phyloP scores from a whole-genome alignment of 2,797 vertebrate species.

The Poecilia picta region DNA sequence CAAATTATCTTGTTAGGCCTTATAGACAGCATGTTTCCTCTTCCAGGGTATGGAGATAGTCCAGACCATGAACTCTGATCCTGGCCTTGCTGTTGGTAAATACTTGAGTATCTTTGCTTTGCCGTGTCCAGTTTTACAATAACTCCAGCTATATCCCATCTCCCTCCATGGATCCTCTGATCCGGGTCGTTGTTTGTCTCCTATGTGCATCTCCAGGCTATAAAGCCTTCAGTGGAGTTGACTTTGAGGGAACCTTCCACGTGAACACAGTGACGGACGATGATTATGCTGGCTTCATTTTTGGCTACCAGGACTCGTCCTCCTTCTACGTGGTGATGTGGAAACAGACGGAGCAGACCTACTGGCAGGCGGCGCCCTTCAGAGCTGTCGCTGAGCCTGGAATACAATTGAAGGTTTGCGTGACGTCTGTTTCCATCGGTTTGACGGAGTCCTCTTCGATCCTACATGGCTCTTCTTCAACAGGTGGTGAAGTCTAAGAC shows the following conservation, averaged over 20 bases:
- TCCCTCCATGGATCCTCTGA: not conserved
- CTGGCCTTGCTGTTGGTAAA: conserved; percentile 96
- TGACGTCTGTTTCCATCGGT: conserved; percentile 28
- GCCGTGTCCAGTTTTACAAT: not conserved
- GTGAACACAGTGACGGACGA: conserved; percentile 97
- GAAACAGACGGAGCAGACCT: conserved; percentile 99
- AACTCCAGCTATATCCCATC: not conserved
- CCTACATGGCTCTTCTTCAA: not conserved
- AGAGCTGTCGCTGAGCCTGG: conserved; percentile 96
- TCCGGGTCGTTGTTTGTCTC: not conserved
- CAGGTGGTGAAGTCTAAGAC: conserved; percentile 98
- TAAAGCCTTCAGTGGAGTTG: conserved; percentile 96
- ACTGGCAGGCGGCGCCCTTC: conserved; percentile 98
- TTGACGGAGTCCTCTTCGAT: not conserved
- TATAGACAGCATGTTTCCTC: conserved; percentile 5
- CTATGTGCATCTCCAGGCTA: conserved; percentile 82
- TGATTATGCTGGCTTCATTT: conserved; percentile 98
- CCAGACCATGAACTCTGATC: conserved; percentile 99
- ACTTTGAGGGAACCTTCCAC: conserved; percentile 98
- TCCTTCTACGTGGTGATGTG: conserved; percentile 99
- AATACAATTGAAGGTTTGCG: conserved; percentile 98
- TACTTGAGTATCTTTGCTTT: conserved; percentile 15
- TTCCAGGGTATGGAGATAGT: conserved; percentile 91
- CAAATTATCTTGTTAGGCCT: not conserved
- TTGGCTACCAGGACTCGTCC: conserved; percentile 97